Conservation (phyloP, 1,140 invertebrate genomes). For the silkworm (Bombyx mori) region ASM3026992v2 NC_085130.1:19140001-19140500, state of each 20-base stretch:
- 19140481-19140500: no score
- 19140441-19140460: no score
- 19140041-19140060: no score
- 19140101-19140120: not conserved
- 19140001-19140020: no score
- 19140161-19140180: constrained; percentile 17
- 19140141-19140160: not conserved
- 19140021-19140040: no score
- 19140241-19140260: constrained; percentile 34
- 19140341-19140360: not conserved
- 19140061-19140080: not conserved
- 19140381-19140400: no score
- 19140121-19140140: not conserved
- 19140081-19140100: not conserved
- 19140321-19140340: constrained; percentile 1
- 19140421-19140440: no score
- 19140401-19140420: no score
- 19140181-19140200: constrained; percentile 20
- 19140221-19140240: constrained; percentile 22
- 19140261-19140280: constrained; percentile 37
- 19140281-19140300: constrained; percentile 22
- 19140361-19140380: not conserved
- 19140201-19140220: constrained; percentile 22
- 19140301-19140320: constrained; percentile 25
- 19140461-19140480: no score